These are phyloP conservation scores for Camponotus vicinus DNA, from an alignment of 1,140 invertebrate genomes.

Conservation along the genomic window DNA sequence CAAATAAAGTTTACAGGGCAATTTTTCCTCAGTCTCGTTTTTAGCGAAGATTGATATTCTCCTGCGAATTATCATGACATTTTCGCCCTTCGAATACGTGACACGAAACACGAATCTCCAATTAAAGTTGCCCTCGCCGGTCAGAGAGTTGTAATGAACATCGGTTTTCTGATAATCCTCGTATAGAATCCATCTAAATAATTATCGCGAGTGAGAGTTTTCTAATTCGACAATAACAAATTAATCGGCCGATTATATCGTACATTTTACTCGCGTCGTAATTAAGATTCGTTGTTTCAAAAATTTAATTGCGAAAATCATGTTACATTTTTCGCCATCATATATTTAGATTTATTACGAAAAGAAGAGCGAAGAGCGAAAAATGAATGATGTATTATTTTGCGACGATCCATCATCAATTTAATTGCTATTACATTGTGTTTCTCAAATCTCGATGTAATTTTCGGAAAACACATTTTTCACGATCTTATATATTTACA, in stretches of 20 bases:
- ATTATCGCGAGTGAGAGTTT: neutral
- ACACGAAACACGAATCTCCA: conserved; percentile 96
- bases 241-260: neutral
- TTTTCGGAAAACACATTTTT: neutral
- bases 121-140: conserved; percentile 95
- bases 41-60: conserved; percentile 87
- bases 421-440: too few relatives aligned
- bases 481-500: neutral
- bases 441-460: neutral
- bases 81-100: conserved; percentile 92
- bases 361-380: too few relatives aligned
- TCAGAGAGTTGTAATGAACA: conserved; percentile 92
- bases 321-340: neutral
- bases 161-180: conserved; percentile 93
- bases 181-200: conserved; percentile 91
- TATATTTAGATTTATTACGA: too few relatives aligned
- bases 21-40: conserved; percentile 89
- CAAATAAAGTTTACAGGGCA: conserved; percentile 88
- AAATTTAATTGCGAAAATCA: neutral
- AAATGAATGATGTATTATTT: too few relatives aligned
- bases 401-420: too few relatives aligned
- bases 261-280: neutral
- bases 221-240: neutral
- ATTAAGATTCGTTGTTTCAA: neutral
- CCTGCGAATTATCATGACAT: conserved; percentile 89